Evolutionary conservation across 2,113 vertebrate species (phyloP), one percentile per base, ranked within the genome.

Genomic region (Jacana jacana): DNA sequence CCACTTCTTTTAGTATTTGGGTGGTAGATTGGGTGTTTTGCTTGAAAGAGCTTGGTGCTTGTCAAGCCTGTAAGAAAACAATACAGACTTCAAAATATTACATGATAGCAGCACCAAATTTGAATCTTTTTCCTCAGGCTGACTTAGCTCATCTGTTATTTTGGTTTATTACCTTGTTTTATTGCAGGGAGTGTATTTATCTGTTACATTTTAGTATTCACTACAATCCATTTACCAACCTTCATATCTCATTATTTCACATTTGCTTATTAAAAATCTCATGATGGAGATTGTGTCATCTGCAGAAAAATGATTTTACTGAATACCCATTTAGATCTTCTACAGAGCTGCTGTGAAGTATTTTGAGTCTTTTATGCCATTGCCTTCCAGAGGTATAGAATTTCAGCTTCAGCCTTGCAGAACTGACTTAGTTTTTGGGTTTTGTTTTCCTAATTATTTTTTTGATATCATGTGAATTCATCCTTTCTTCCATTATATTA

Each of bases 1-100:
- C 39, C 64, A 96, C 90, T 90, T 80, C 58, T 90, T 88, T 61
- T 40, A 54, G 31, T 70, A 25, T 92, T 93, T 95, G 79, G 71
- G 68, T 86, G 28, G 60, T 81, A 33, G n/a, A 65, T 63, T 86
- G 40, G 18, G 61, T 66, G 70, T 72, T 90, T 80, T 90, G n/a
- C 54, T 35, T 68, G 46, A 71, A 86, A 86, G 31, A 42, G 10
- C 27, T 86, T 73, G 54, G 65, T 52, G 15, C 23, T 88, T 81
- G 58, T 90, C 88, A 90, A 61, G 24, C 46, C 63, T 73, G 40
- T 76, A 83, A 70, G 44, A 89, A 65, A 58, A 48, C 28, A 85
- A 60, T 33, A 76, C 9, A 85, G 75, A 39, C 27, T 68, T 94
- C 28, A 87, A 85, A 92, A 77, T 70, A 73, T 49, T 66, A 64